Percentiles rank a stretch among this genome's conserved stretches.
Evolutionary conservation across 2,113 vertebrate genomes (phyloP).

Genomic region (Merops nubicus): DNA sequence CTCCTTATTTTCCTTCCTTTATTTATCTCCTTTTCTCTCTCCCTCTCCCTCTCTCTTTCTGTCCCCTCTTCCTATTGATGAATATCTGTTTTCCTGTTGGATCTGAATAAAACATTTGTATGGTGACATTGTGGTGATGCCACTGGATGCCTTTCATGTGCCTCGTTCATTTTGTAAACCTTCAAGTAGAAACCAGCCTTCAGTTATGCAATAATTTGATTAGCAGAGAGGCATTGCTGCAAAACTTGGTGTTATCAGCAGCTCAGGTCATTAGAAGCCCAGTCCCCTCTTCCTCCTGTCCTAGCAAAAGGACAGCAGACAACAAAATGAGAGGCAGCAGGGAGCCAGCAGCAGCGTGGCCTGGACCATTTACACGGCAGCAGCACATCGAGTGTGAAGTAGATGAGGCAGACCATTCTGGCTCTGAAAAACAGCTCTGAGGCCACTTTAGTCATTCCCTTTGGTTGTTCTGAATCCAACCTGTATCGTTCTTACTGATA

Average conservation of each 20-base stretch:
- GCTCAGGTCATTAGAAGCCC: neutral
- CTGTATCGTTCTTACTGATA: neutral
- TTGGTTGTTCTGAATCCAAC: neutral
- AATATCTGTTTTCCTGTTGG: neutral
- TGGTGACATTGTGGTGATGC: neutral
- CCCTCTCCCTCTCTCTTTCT: neutral
- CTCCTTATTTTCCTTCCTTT: neutral
- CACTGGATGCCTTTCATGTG: neutral
- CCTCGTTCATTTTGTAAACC: slow-evolving; percentile 15
- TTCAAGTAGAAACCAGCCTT: neutral
- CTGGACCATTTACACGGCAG: neutral
- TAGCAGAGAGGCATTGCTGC: neutral
- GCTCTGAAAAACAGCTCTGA: neutral
- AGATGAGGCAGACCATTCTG: neutral
- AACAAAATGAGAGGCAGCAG: neutral
- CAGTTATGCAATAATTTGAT: neutral
- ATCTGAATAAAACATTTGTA: neutral
- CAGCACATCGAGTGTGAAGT: neutral
- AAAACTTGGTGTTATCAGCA: neutral
- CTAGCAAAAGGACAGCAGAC: slow-evolving; percentile 9
- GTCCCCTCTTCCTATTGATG: neutral
- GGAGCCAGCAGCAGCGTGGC: neutral
- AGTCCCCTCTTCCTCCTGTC: neutral
- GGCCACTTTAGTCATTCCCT: neutral
- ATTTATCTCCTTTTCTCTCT: neutral